Evolutionary conservation across 2,113 vertebrate genomes (phyloP), one percentile per base, ranked within the genome.

Genomic region (Baryphthengus martii): DNA sequence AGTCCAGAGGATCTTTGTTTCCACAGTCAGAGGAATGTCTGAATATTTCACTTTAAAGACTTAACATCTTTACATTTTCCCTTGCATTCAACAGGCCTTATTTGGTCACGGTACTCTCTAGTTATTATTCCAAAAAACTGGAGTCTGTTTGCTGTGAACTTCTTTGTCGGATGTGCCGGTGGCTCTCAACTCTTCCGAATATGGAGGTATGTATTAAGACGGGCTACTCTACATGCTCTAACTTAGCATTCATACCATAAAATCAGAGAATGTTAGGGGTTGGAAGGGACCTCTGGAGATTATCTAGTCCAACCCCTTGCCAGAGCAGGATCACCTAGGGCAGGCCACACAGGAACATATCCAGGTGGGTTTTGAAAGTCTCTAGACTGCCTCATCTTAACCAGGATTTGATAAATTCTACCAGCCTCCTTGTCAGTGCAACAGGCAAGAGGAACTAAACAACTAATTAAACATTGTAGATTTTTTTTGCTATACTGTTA

Each of bases 71-170:
- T 67, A n/a, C 33, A 45, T 13, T 78, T 72, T 29, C 24, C 53
- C 39, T 66, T 93, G 88, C 44, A 85, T 92, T 96, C 75, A 90
- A 97, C 97, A 99, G 99, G 99, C 24, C 98, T 99, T 47, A 98
- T 99, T 97, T 99, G 99, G 99, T 99, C 99, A 94, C 98, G 99
- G 92, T 99, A 99, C 95, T 99, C 99, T 17, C 98, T 99, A 96
- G 99, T 99, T 91, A 99, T 99, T 90, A 99, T 99, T 96, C 99
- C 99, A 3, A 99, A 99, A 98, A 99, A 99, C 97, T 99, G 99
- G 99, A 99, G 99, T 96, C 98, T 99, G 33, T 99, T 99, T 95
- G 98, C 98, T 33, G 99, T 99, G 90, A 99, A 99, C 97, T 99
- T 99, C 97, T 99, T 99, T 81, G 97, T 99, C 13, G 99, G 99